These are phyloP conservation scores for Epinephelus malabaricus DNA, from an alignment of 2,797 vertebrate genomes.

Conservation along the genomic window DNA sequence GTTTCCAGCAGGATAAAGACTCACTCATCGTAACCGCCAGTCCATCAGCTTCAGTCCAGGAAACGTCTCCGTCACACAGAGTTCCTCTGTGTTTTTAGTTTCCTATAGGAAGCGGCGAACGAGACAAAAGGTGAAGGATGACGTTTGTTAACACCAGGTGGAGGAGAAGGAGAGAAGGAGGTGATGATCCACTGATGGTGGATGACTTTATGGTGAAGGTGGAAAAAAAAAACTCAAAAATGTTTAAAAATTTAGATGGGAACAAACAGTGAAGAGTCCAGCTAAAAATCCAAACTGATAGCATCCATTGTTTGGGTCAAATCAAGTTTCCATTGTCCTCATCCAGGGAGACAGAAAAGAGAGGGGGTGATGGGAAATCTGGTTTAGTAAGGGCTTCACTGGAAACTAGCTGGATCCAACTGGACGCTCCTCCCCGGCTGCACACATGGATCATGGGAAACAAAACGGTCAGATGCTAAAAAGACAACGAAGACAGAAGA, in stretches of 20 bases:
- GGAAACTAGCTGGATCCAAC: conserved; percentile 30
- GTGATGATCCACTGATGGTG: background rate
- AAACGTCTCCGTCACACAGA: conserved; percentile 12
- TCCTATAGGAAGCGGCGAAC: conserved; percentile 9
- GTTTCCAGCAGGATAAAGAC: conserved; percentile 57
- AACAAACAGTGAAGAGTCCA: background rate
- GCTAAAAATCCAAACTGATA: conserved; percentile 17
- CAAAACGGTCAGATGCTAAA: conserved; percentile 14
- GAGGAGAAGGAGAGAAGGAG: background rate
- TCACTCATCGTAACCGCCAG: conserved; percentile 54
- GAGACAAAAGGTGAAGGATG: conserved; percentile 3
- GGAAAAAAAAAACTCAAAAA: background rate
- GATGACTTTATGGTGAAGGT: background rate
- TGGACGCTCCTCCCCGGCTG: conserved; percentile 15
- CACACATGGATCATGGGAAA: conserved; percentile 57
- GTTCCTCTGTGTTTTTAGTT: conserved; percentile 7
- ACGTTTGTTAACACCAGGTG: background rate
- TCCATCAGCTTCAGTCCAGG: conserved; percentile 35
- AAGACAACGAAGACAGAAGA: background rate
- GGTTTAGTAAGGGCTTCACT: conserved; percentile 15
- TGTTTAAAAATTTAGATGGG: background rate
- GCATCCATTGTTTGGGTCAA: conserved; percentile 28
- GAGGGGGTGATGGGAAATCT: conserved; percentile 23
- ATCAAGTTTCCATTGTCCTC: conserved; percentile 3
- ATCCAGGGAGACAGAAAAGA: conserved; percentile 2